phyloP scores from a whole-genome alignment of 1,140 invertebrate genomes.

The Drosophila bocki region DNA sequence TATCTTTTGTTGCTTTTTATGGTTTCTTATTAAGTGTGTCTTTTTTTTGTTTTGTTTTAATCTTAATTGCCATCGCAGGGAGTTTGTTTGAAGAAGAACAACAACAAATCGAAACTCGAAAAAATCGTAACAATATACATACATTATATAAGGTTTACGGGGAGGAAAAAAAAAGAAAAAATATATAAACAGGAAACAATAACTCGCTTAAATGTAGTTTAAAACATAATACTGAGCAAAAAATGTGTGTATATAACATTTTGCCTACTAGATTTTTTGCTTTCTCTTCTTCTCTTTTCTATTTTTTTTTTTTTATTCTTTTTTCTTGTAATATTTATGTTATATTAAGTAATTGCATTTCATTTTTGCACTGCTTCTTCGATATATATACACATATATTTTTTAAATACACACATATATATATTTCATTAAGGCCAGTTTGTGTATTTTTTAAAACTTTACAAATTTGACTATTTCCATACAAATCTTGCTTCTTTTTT shows the following conservation, averaged over 20 bases:
- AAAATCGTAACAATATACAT: conserved; percentile 38
- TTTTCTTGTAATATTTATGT: conserved; percentile 29
- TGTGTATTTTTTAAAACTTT: conserved; percentile 18
- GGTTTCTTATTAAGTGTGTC: conserved; percentile 1
- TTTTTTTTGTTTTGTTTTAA: conserved; percentile 26
- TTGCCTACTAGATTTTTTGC: conserved; percentile 73
- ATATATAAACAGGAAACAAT: conserved; percentile 76
- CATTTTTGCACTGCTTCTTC: conserved; percentile 31
- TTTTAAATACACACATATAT: conserved; percentile 16
- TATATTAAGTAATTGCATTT: conserved; percentile 43
- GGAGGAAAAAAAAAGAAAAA: conserved; percentile 28
- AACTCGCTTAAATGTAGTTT: conserved; percentile 83
- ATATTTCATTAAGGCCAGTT: conserved; percentile 33
- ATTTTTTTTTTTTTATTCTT: conserved; percentile 16
- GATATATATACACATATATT: conserved; percentile 10
- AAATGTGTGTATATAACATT: conserved; percentile 77
- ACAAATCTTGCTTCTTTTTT: conserved; percentile 35
- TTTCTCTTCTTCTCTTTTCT: conserved; percentile 29
- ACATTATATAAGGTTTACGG: conserved; percentile 32
- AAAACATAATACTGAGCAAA: conserved; percentile 85
- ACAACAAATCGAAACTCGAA: conserved; percentile 36
- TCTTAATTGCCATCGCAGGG: conserved; percentile 35
- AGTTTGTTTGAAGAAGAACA: conserved; percentile 31
- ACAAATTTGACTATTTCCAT: conserved; percentile 54
- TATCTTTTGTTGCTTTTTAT: conserved; percentile 46